Conservation (phyloP, 2,797 vertebrate species). For the Tapera naevia region DNA sequence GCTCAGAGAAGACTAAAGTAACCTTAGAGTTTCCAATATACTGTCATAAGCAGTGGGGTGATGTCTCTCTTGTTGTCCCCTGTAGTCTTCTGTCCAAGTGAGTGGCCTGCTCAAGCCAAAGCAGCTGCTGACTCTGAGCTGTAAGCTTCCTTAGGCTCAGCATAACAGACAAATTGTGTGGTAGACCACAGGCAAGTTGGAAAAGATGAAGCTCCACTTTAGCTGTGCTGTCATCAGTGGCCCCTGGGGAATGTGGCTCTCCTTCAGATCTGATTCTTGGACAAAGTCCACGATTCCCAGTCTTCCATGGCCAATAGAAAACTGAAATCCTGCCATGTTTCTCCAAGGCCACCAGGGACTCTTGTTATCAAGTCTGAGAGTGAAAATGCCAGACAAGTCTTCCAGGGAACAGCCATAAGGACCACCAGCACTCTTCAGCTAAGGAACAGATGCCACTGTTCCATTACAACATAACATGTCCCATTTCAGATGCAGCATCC, state of each 20-base stretch:
- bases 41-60: background rate
- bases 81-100: background rate
- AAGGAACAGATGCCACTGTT: background rate
- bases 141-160: background rate
- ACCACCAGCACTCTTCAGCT: background rate
- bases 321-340: background rate
- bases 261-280: background rate
- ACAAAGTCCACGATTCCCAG: background rate
- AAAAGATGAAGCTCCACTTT: background rate
- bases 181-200: slow-evolving; percentile 23
- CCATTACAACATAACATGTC: background rate
- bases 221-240: background rate
- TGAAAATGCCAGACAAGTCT: background rate
- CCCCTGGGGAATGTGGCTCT: background rate
- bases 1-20: background rate
- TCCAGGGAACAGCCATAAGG: background rate
- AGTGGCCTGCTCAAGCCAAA: background rate
- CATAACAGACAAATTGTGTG: slow-evolving; percentile 9
- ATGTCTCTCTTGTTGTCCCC: background rate
- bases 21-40: background rate
- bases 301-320: background rate
- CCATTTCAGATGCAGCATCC: background rate
- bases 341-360: background rate
- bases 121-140: background rate
- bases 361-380: background rate